These are phyloP conservation scores for Coleophora flavipennella DNA, from an alignment of 2,888 invertebrate genomes.

Conservation along the genomic window DNA sequence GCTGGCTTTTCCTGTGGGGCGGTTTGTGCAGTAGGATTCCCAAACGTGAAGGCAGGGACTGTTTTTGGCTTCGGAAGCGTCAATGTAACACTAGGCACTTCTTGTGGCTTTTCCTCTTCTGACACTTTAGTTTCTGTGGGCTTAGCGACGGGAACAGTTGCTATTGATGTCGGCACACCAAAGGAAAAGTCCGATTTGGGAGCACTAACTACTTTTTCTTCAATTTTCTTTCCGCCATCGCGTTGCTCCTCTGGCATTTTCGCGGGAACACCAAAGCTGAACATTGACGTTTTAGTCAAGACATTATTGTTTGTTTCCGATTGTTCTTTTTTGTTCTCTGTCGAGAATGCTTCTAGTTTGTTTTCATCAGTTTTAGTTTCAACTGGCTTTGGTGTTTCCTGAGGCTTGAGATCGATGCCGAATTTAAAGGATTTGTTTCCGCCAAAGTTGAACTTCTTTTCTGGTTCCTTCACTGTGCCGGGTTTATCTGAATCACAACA, in stretches of 20 bases:
- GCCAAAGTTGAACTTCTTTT: conserved; percentile 38
- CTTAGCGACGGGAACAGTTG: conserved; percentile 13
- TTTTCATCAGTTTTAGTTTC: conserved; percentile 13
- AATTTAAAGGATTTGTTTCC: conserved; percentile 41
- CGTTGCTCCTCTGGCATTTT: conserved; percentile 8
- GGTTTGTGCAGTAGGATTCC: neutral
- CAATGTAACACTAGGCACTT: conserved; percentile 33
- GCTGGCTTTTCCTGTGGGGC: neutral
- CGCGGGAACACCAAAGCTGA: conserved; percentile 8
- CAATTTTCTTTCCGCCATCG: conserved; percentile 12
- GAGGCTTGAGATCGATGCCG: conserved; percentile 39
- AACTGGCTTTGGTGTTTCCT: conserved; percentile 22
- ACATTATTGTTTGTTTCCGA: conserved; percentile 51
- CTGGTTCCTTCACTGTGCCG: conserved; percentile 18
- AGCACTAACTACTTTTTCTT: conserved; percentile 17
- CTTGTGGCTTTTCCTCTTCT: conserved; percentile 32
- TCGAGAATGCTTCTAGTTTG: neutral
- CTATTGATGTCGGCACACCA: conserved; percentile 32
- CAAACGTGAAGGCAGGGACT: neutral
- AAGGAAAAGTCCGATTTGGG: conserved; percentile 37
- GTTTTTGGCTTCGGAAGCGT: conserved; percentile 7
- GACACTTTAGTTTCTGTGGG: too few relatives aligned
- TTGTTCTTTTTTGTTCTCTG: conserved; percentile 22
- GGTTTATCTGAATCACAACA: conserved; percentile 43
- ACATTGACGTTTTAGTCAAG: conserved; percentile 29